These are phyloP conservation scores for Teleogryllus oceanicus DNA, from an alignment of 2,888 invertebrate species.

Conservation along the genomic window DNA sequence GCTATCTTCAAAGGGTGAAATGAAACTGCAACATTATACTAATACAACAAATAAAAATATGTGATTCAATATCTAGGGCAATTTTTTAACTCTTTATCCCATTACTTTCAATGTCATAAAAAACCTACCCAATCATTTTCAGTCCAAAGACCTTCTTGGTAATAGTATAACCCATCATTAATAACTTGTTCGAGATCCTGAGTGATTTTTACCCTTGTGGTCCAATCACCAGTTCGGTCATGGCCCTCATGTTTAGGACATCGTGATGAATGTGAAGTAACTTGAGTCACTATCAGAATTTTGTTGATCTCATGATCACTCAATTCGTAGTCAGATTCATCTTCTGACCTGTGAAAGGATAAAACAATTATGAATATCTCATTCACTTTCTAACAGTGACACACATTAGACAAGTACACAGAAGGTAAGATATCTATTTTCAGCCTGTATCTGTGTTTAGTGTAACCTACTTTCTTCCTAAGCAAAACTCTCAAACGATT, in stretches of 20 bases:
- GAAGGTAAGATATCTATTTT: background rate
- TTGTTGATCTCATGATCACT: slow-evolving; percentile 91
- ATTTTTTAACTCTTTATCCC: no score
- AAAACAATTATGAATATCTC: no score
- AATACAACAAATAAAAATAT: no score
- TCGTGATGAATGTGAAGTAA: slow-evolving; percentile 50
- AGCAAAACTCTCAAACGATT: background rate
- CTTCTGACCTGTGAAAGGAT: slow-evolving; percentile 60
- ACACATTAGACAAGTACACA: background rate
- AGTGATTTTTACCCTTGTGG: slow-evolving; percentile 87
- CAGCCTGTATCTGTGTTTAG: background rate
- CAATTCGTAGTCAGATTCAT: slow-evolving; percentile 81
- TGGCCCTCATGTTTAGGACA: slow-evolving; percentile 80
- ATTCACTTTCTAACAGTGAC: background rate
- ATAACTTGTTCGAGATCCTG: slow-evolving; percentile 93
- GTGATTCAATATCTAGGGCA: no score
- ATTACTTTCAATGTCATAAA: background rate
- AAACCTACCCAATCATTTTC: slow-evolving; percentile 55
- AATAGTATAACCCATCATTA: slow-evolving; percentile 93
- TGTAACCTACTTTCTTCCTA: background rate
- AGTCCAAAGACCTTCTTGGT: slow-evolving; percentile 92
- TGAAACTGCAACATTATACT: no score
- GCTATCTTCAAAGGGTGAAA: no score
- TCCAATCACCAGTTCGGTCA: slow-evolving; percentile 87
- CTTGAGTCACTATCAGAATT: slow-evolving; percentile 90